Percentiles rank a stretch among this genome's conserved stretches.
These are phyloP conservation scores for Oxyruncus cristatus DNA, from an alignment of 2,113 vertebrate genomes.

Conservation along the genomic window DNA sequence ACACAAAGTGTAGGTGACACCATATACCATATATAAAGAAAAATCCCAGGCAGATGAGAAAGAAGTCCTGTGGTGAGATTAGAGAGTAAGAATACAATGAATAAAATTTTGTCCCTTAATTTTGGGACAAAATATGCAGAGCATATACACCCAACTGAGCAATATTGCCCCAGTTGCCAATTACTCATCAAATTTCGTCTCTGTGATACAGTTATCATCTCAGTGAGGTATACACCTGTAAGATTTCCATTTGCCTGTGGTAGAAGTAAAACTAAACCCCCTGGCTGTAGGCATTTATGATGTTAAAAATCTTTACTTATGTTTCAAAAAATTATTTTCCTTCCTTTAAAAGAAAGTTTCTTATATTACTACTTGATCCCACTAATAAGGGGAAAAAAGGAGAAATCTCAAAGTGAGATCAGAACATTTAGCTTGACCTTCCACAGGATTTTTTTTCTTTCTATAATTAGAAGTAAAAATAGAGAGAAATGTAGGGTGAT, in stretches of 20 bases:
- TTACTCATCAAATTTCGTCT: neutral
- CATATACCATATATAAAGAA: neutral
- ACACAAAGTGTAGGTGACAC: neutral
- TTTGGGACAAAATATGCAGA: neutral
- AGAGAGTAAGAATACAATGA: neutral
- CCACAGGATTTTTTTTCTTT: neutral
- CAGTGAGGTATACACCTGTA: neutral
- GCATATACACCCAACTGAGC: neutral
- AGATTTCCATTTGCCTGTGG: neutral
- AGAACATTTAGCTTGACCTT: neutral
- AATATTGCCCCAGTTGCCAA: neutral
- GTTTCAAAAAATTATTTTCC: neutral
- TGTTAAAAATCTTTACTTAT: neutral
- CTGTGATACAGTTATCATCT: neutral
- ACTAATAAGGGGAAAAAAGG: neutral
- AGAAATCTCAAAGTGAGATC: neutral
- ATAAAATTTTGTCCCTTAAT: no score
- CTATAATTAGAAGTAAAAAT: constrained; percentile 39
- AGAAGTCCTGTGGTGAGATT: neutral
- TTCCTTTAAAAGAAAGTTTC: neutral
- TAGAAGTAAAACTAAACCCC: neutral
- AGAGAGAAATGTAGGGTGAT: constrained; percentile 40
- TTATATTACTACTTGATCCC: neutral
- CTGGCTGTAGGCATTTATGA: neutral
- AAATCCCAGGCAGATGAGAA: neutral